Percentiles rank a stretch among this genome's conserved stretches.
Evolutionary conservation across 2,797 vertebrate genomes (phyloP).

Genomic region (Sebastes itinus): DNA sequence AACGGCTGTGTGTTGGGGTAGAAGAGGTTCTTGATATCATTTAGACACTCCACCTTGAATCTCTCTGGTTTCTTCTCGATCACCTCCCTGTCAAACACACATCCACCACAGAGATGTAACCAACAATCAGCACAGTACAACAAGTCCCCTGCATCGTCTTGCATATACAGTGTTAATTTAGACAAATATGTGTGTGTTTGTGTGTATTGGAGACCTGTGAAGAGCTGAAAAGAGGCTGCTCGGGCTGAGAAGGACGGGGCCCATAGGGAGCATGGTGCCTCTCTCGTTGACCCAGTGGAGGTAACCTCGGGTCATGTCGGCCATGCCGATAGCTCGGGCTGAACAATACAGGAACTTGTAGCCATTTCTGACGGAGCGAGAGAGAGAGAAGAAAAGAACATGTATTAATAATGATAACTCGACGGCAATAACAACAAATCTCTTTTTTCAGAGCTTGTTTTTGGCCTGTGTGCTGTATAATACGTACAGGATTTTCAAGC

Average conservation of each 20-base stretch:
- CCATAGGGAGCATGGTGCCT: conserved; percentile 94
- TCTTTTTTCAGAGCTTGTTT: not conserved
- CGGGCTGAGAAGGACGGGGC: conserved; percentile 93
- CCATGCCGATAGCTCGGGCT: conserved; percentile 96
- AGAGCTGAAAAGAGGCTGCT: conserved; percentile 97
- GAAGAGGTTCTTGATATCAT: conserved; percentile 96
- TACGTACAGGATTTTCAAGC: not conserved
- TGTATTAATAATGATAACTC: not conserved
- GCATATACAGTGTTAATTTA: not conserved
- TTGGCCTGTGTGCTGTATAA: not conserved
- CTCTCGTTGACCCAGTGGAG: conserved; percentile 98
- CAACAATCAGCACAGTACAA: not conserved
- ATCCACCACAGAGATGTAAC: not conserved
- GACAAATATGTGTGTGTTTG: not conserved
- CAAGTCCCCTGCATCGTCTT: not conserved
- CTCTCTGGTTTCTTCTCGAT: conserved; percentile 99
- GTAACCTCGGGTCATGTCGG: conserved; percentile 96
- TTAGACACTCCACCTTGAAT: conserved; percentile 98
- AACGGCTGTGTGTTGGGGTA: conserved; percentile 93
- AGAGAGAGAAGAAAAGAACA: not conserved
- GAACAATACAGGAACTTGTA: conserved; percentile 99
- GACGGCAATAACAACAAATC: not conserved
- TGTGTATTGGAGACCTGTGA: conserved; percentile 85
- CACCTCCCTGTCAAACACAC: conserved; percentile 88
- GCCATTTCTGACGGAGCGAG: conserved; percentile 85